phyloP scores from a whole-genome alignment of 2,113 vertebrate genomes.

The Indicator maculatus region DNA sequence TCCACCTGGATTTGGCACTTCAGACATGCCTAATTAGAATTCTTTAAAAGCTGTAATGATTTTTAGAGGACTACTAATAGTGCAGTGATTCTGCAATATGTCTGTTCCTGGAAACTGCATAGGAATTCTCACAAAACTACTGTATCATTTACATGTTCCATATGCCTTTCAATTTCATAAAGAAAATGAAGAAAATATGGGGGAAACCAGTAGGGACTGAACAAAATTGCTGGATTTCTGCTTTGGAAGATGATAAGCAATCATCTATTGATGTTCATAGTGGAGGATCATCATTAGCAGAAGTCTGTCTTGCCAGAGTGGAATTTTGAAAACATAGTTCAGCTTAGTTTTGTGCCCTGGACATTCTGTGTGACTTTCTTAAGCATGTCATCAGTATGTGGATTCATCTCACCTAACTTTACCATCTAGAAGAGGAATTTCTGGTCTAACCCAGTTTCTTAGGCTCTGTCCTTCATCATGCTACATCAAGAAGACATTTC shows the following conservation, averaged over 20 bases:
- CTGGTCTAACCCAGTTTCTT: neutral
- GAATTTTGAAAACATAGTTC: neutral
- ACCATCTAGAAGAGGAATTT: neutral
- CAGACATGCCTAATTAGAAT: slow-evolving; percentile 65
- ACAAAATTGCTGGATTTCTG: neutral
- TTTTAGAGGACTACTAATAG: slow-evolving; percentile 40
- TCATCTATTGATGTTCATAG: neutral
- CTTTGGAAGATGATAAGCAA: neutral
- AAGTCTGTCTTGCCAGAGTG: neutral
- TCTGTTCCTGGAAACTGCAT: neutral
- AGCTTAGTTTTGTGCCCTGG: neutral
- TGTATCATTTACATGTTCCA: neutral
- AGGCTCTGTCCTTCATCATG: neutral
- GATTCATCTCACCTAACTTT: neutral
- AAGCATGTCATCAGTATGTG: neutral
- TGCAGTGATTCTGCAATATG: neutral
- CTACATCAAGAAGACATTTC: neutral
- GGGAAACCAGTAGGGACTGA: neutral
- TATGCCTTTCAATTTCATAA: neutral
- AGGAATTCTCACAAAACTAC: neutral
- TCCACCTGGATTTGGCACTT: slow-evolving; percentile 56
- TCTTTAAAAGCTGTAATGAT: slow-evolving; percentile 62
- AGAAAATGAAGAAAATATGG: neutral
- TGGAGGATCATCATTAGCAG: neutral
- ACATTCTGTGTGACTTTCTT: neutral